Percentiles rank a stretch among this genome's conserved stretches.
Evolutionary conservation across 2,797 vertebrate genomes (phyloP).

Genomic region (Tenualosa ilisha): DNA sequence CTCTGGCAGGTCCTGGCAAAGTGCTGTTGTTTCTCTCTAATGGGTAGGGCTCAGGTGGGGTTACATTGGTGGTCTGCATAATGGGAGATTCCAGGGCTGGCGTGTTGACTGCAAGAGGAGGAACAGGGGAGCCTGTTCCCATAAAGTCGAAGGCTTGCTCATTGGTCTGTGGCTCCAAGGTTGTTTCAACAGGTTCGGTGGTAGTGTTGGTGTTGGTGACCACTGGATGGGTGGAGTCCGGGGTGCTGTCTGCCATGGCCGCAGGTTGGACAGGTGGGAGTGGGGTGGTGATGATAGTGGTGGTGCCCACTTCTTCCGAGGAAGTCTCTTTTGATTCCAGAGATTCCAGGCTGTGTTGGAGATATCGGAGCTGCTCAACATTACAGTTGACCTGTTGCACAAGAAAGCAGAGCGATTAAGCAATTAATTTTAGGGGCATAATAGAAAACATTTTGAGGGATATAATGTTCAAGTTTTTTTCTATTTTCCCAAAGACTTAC

Average conservation of each 20-base stretch:
- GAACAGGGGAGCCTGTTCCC: not conserved
- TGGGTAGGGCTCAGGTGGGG: not conserved
- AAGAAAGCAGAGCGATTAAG: not conserved
- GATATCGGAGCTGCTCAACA: not conserved
- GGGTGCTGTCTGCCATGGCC: not conserved
- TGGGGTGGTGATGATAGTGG: not conserved
- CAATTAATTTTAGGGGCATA: not conserved
- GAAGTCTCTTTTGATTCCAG: slow-evolving; percentile 38
- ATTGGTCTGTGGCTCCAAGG: not conserved
- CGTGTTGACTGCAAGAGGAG: not conserved
- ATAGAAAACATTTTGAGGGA: not conserved
- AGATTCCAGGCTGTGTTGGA: slow-evolving; percentile 37
- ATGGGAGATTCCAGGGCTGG: not conserved
- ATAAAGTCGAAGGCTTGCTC: not conserved
- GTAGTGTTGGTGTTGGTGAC: not conserved
- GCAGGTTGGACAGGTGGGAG: not conserved
- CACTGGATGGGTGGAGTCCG: not conserved
- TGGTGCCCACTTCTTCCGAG: slow-evolving; percentile 30
- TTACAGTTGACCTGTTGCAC: not conserved
- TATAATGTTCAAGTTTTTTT: not conserved
- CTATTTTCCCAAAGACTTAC: not conserved
- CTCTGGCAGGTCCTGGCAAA: not conserved
- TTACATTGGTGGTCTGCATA: not conserved
- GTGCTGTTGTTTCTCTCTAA: slow-evolving; percentile 3
- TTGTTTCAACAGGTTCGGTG: not conserved